These are phyloP conservation scores for Heliconius hermathena DNA, from an alignment of 1,140 invertebrate genomes.

Conservation along the genomic window DNA sequence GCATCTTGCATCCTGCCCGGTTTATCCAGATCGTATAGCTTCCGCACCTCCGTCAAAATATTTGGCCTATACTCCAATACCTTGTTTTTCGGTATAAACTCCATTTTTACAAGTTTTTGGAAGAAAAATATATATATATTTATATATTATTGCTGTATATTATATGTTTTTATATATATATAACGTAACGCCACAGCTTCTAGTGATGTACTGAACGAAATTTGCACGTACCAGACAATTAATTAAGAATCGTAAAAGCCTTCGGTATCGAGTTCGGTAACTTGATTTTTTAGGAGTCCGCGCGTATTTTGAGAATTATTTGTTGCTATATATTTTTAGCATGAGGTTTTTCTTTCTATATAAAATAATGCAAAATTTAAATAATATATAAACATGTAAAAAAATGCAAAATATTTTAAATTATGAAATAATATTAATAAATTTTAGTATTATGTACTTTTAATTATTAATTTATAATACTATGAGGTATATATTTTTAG, in stretches of 20 bases:
- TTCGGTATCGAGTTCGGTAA: not conserved
- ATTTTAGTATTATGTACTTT: too few species aligned
- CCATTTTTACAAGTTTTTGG: conserved; percentile 29
- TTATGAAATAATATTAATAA: too few species aligned
- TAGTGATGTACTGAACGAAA: conserved; percentile 19
- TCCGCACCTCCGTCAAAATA: conserved; percentile 36
- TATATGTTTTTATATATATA: not conserved
- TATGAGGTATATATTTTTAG: too few species aligned
- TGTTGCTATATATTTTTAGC: too few species aligned
- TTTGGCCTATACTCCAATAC: conserved; percentile 31
- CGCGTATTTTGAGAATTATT: not conserved
- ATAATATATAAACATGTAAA: too few species aligned
- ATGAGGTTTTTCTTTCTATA: too few species aligned
- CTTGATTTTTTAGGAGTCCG: not conserved
- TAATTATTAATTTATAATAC: too few species aligned
- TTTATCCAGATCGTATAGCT: conserved; percentile 35
- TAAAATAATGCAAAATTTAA: too few species aligned
- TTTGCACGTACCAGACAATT: not conserved
- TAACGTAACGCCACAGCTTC: conserved; percentile 22
- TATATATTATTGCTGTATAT: not conserved
- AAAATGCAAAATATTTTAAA: too few species aligned
- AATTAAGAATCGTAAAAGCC: conserved; percentile 13
- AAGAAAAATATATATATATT: not conserved
- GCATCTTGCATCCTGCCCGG: conserved; percentile 40
- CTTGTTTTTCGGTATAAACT: conserved; percentile 21